Base-by-base conservation (phyloP, 2,888 invertebrate species). In the Helicoverpa assulta region DNA sequence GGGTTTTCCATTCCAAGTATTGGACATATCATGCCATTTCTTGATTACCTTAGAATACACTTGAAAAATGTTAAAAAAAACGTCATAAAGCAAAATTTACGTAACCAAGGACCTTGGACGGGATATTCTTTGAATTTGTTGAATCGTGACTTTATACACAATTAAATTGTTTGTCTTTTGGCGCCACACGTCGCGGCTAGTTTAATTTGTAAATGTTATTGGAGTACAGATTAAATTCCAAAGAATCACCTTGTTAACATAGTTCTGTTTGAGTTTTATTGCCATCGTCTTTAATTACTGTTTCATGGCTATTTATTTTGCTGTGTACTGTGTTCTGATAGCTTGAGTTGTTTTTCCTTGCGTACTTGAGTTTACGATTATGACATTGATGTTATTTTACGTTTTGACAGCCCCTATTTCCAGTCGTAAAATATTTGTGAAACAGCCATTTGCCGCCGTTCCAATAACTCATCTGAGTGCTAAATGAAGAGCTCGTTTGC, bases 131-230 rank as follows among this genome's bases (percentile, higher is more conserved):
- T 88, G 88, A 89, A 90, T 89, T 90, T 86, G 86, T 85, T 84
- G 87, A 91, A 90, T 92, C 91, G 91, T 94, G 93, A 91, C 92
- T 92, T 89, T 89, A 92, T 90, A 92, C 90, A 87, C 92, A 91
- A 92, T 94, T 93, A 92, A 91, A 90, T 60, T 93, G 93, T 95
- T 94, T 92, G 87, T 88, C 85, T 84, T 85, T 67, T 87, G 95
- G 95, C 95, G 94, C 93, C 95, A 91, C 89, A 89, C 90, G 91
- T 91, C 90, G 89, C 88, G 88, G 83, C 87, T 87, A 87, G 91
- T 89, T 91, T 90, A 82, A 88, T 89, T 89, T 89, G 91, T 89
- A 89, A 90, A 92, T 89, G 88, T 88, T 91, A 90, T 91, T 91
- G 87, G 87, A 89, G 88, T 91, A 88, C 83, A 86, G 83, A 88